phyloP scores from a whole-genome alignment of 2,113 vertebrate genomes.

The Solea solea region DNA sequence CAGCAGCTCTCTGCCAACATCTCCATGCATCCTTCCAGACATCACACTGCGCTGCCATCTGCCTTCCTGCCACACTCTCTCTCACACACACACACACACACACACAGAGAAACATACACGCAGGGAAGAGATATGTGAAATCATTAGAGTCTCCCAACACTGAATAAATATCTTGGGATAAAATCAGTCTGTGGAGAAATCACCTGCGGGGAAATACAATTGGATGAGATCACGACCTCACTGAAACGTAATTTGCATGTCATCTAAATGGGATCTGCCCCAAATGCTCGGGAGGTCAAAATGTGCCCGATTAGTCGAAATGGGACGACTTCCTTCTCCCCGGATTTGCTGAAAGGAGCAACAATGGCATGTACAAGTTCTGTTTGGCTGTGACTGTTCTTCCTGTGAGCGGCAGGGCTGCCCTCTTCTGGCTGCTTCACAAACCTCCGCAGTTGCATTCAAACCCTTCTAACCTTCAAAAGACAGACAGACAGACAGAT shows the following conservation, averaged over 20 bases:
- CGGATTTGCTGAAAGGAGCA: conserved; percentile 51
- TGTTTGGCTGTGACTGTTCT: not conserved
- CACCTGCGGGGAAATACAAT: conserved; percentile 73
- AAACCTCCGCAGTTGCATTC: conserved; percentile 13
- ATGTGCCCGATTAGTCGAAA: conserved; percentile 44
- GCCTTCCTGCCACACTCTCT: conserved; percentile 55
- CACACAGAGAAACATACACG: conserved; percentile 24
- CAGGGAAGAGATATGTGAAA: conserved; percentile 53
- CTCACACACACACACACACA: conserved; percentile 21
- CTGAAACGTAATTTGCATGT: conserved; percentile 71
- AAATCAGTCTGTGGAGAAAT: conserved; percentile 74
- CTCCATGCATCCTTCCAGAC: conserved; percentile 79
- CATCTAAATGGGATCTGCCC: conserved; percentile 72
- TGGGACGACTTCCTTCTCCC: conserved; percentile 31
- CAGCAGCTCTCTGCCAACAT: conserved; percentile 78
- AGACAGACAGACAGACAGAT: conserved; percentile 16
- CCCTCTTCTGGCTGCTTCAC: conserved; percentile 65
- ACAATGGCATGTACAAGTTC: conserved; percentile 31
- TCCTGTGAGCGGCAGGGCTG: conserved; percentile 55
- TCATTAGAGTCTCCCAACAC: conserved; percentile 74
- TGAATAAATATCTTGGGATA: conserved; percentile 76
- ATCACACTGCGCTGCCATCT: conserved; percentile 79
- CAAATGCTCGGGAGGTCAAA: conserved; percentile 60
- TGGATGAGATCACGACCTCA: conserved; percentile 72
- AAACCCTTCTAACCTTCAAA: not conserved